Evolutionary conservation across 1,140 invertebrate species (phyloP), one percentile per base, ranked within the genome.

Genomic region (Brachionus manjavacas): DNA sequence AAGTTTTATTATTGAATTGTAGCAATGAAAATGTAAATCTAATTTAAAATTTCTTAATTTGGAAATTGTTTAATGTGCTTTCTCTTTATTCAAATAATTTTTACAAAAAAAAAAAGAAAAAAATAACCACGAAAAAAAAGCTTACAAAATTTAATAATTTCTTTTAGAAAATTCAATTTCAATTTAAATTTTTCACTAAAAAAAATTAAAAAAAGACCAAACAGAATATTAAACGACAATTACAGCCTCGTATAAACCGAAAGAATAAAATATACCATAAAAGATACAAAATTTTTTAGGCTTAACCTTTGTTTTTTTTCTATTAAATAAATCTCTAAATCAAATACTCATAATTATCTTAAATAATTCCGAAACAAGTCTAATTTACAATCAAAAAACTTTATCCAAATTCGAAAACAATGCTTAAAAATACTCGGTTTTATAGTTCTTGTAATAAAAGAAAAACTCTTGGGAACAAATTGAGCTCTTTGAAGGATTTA

Each of bases 401-500:
- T 3, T 3, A 76, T 76, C 20, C 14, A 23, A 41, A 68, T 9
- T 31, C 66, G 66, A 72, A 14, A 49, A 76, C 14, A 76, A 76
- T 49, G 39, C 31, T 16, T 41, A 74, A 41, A 72, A 16, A 43
- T 16, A 14, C 3, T 16, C 16, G 9, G n/a, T 41, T 1, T 49
- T 39, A 81, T 11, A 31, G 35, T 20, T 81, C 79, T 14, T 81
- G 79, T 68, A 81, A 28, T 43, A 81, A 20, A 20, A 81, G 43
- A 81, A 81, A 81, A 23, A 81, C 79, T 66, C 79, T 35, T 68
- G 79, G 79, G 35, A 81, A 81, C 39, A 81, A 25, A 81, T 81
- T 81, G 3, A 81, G 14, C 23, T 81, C 79, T 43, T 64, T 81
- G 11, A 81, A 68, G 8, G 16, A 64, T 43, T 64, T 64, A 35